A percentile compares a stretch with the other conserved stretches of the same genome.
Conservation (phyloP, 2,888 invertebrate genomes). For the Thelaira solivaga region DNA sequence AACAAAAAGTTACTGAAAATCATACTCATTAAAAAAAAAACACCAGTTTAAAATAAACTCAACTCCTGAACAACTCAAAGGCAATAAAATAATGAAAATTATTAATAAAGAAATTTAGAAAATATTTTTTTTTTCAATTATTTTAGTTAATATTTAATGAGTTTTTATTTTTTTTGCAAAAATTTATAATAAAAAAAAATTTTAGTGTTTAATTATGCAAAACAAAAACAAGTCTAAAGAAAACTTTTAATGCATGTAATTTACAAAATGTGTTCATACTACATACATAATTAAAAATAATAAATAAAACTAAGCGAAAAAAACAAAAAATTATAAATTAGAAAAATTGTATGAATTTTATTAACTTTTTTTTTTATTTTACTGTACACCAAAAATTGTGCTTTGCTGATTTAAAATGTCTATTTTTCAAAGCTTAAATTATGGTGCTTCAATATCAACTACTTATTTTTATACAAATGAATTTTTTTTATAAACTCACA, state of each 20-base stretch:
- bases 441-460: no score
- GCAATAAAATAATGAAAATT: conserved; percentile 20
- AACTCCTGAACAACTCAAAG: conserved; percentile 5
- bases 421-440: not conserved
- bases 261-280: conserved; percentile 55
- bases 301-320: conserved; percentile 22
- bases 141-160: conserved; percentile 18
- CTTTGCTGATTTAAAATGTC: not conserved
- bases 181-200: not conserved
- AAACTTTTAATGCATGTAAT: conserved; percentile 27
- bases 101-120: conserved; percentile 3
- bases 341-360: conserved; percentile 17
- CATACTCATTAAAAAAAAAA: conserved; percentile 4
- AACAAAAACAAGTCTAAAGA: conserved; percentile 20
- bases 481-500: no score
- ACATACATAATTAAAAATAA: conserved; percentile 39
- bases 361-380: not conserved
- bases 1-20: not conserved
- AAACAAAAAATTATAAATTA: conserved; percentile 51
- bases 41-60: not conserved
- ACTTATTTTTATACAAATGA: no score
- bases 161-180: conserved; percentile 9
- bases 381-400: not conserved
- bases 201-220: conserved; percentile 9
- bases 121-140: not conserved